A percentile compares a stretch with the other conserved stretches of the same genome.
Evolutionary conservation across 2,113 vertebrate genomes (phyloP).

Genomic region (Agelaius phoeniceus): DNA sequence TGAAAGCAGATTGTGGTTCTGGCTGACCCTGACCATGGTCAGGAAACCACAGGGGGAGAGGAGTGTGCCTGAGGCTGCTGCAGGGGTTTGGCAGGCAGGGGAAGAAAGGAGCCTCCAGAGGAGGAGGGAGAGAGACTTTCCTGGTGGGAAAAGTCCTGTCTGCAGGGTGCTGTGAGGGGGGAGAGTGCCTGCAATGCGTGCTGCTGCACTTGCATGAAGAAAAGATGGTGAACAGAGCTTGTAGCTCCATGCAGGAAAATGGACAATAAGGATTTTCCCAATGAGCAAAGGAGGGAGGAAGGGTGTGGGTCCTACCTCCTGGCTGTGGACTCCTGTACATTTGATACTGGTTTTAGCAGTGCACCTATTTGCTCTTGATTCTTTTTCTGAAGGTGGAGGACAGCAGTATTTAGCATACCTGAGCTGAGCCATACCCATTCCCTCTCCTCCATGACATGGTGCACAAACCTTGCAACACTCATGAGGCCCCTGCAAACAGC

Average conservation of each 20-base stretch:
- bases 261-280: neutral
- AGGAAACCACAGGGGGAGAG: neutral
- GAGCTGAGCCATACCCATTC: neutral
- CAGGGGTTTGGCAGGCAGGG: neutral
- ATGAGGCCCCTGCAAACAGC: neutral
- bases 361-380: neutral
- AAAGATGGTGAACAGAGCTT: neutral
- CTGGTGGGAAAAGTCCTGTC: neutral
- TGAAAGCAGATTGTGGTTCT: neutral
- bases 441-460: rapidly evolving
- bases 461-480: neutral
- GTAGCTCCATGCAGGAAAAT: neutral
- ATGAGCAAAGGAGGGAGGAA: neutral
- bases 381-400: neutral
- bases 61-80: neutral
- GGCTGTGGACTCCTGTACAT: neutral
- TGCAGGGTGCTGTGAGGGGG: neutral
- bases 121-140: neutral
- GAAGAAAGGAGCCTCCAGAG: neutral
- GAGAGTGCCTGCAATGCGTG: rapidly evolving
- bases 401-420: rapidly evolving
- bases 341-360: neutral
- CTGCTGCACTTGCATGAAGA: neutral
- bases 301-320: rapidly evolving
- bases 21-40: rapidly evolving